Evolutionary conservation across 1,140 invertebrate species (phyloP).

Genomic region (Aricia agestis): DNA sequence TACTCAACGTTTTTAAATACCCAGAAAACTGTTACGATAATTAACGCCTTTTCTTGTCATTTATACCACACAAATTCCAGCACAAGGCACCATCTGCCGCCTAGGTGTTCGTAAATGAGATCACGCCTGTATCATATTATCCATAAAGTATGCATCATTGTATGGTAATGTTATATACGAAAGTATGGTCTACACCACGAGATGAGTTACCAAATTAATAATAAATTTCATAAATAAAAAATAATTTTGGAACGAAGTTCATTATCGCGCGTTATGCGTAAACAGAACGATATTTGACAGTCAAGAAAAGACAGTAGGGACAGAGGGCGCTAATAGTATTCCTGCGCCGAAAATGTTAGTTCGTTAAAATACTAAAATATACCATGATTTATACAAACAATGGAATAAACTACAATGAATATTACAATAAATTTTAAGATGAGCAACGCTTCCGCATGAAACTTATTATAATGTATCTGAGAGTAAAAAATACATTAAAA

Average conservation of each 20-base stretch:
- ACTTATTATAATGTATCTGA: neutral
- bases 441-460: neutral
- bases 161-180: neutral
- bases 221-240: no score
- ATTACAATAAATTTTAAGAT: neutral
- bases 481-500: neutral
- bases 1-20: no score
- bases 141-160: conserved; percentile 33
- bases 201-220: no score
- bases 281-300: no score
- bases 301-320: no score
- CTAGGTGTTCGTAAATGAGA: conserved; percentile 35
- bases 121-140: conserved; percentile 36
- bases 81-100: conserved; percentile 31
- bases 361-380: neutral
- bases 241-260: no score
- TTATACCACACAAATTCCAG: neutral
- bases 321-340: no score
- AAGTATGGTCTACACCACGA: neutral
- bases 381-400: neutral
- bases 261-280: no score
- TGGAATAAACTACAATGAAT: neutral
- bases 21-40: neutral
- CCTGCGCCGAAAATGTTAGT: no score
- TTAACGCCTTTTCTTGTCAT: neutral